Conservation (phyloP, 2,113 vertebrate genomes). For the Neoarius graeffei region DNA sequence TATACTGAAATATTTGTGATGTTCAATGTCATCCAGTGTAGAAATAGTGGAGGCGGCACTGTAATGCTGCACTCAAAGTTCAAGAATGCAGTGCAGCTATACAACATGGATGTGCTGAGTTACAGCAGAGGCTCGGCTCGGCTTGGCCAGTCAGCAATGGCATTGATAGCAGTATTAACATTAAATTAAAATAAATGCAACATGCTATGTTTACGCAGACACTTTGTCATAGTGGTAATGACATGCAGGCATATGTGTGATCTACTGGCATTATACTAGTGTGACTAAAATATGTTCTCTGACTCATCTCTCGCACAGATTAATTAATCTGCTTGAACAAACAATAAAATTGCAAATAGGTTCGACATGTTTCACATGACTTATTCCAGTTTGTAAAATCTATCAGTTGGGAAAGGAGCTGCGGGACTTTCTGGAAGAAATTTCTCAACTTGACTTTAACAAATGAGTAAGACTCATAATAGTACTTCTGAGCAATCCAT, state of each 20-base stretch:
- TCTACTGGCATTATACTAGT: neutral
- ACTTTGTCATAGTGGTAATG: neutral
- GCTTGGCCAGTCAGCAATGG: neutral
- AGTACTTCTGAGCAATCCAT: neutral
- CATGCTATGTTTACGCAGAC: neutral
- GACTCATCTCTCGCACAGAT: neutral
- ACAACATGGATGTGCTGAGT: neutral
- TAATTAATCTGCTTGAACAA: neutral
- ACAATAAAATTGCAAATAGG: neutral
- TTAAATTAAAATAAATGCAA: neutral
- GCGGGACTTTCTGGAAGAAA: neutral
- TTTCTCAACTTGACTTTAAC: neutral
- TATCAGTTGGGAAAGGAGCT: neutral
- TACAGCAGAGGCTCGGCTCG: neutral
- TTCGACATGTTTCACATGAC: neutral
- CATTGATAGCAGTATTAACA: neutral
- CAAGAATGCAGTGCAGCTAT: conserved; percentile 8
- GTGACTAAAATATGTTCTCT: neutral
- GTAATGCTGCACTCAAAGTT: neutral
- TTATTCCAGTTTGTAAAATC: neutral
- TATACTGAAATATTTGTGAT: neutral
- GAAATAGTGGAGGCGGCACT: neutral
- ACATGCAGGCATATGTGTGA: neutral
- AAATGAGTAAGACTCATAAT: neutral
- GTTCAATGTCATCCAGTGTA: neutral